A percentile compares a stretch with the other conserved stretches of the same genome.
Conservation (phyloP, 2,888 invertebrate species). For the Isoperla grammatica region DNA sequence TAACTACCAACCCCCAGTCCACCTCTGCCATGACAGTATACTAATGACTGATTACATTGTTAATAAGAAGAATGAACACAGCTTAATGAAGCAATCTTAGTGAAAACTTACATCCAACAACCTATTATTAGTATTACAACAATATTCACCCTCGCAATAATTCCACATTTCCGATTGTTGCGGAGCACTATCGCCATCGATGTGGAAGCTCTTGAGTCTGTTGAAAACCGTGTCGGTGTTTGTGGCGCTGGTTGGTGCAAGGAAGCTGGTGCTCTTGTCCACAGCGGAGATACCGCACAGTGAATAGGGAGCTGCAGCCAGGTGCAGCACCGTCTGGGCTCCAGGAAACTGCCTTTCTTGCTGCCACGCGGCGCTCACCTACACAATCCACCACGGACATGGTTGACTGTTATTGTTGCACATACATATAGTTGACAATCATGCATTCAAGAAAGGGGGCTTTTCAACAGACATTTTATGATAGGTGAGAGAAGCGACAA, state of each 20-base stretch:
- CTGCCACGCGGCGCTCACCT: conserved; percentile 24
- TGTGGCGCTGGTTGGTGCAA: conserved; percentile 34
- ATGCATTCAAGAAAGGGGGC: too few relatives aligned
- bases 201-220: conserved; percentile 39
- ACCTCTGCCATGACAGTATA: too few relatives aligned
- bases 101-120: too few relatives aligned
- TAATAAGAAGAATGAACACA: too few relatives aligned
- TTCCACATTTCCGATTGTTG: neutral
- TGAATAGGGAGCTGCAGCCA: conserved; percentile 50
- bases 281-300: conserved; percentile 54
- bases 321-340: conserved; percentile 37
- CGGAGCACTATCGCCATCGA: conserved; percentile 28
- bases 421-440: too few relatives aligned
- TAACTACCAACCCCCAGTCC: too few relatives aligned
- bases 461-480: too few relatives aligned
- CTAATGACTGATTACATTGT: too few relatives aligned
- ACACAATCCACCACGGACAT: neutral
- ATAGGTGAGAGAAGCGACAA: too few relatives aligned
- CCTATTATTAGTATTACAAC: too few relatives aligned
- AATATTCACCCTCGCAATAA: neutral
- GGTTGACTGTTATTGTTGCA: too few relatives aligned
- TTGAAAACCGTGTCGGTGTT: conserved; percentile 39
- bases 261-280: conserved; percentile 51
- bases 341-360: conserved; percentile 21
- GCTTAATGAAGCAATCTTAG: too few relatives aligned